Base-by-base conservation (phyloP, 1,140 invertebrate genomes). In the Brachionus koreanus region DNA sequence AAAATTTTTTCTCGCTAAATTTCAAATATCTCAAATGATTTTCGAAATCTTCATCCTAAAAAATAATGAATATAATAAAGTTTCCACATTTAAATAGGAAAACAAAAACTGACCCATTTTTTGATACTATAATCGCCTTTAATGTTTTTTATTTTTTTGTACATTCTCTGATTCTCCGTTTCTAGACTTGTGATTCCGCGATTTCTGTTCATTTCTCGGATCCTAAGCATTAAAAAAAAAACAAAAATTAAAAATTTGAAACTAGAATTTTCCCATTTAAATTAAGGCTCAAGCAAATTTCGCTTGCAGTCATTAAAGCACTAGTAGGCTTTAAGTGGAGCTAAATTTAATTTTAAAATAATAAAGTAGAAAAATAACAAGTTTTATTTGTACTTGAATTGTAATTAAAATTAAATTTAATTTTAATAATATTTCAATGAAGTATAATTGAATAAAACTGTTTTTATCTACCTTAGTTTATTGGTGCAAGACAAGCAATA, bases 1-100 rank as follows among this genome's bases (percentile, higher is more conserved):
- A 79, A 25, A 61, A 79, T 61, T 79, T 79, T 42, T 43, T 35
- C 19, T 79, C 49, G 19, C 46, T 33, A 74, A 74, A 74, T 43
- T 46, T 43, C 39, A 74, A 25, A 49, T 74, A 74, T 19, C 25
- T 43, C 33, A 25, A 3, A 33, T 74, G 69, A 46, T 74, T 29
- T 39, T 74, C 69, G 42, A 33, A 79, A 5, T 79, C 76, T 65
- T 79, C 19, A 29, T 79, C 74, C 74, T 77, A n/a, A 0, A 52
- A 77, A 35, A 7, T n/a, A n/a, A n/a, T n/a, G n/a, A 4, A 52
- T 57, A 52, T 10, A 10, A 9, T 52, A 10, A 69, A 37, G 39
- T 16, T 16, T 37, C 10, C 3, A 69, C n/a, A 16, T 23, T 5
- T 6, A 35, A 65, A 65, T 23, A 63, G 3, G 23, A 25, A 25